Percentiles rank a stretch among this genome's conserved stretches.
Evolutionary conservation across 64 coral and sea anemone genomes (phyloP).

Genomic region (Montipora efflorescens): DNA sequence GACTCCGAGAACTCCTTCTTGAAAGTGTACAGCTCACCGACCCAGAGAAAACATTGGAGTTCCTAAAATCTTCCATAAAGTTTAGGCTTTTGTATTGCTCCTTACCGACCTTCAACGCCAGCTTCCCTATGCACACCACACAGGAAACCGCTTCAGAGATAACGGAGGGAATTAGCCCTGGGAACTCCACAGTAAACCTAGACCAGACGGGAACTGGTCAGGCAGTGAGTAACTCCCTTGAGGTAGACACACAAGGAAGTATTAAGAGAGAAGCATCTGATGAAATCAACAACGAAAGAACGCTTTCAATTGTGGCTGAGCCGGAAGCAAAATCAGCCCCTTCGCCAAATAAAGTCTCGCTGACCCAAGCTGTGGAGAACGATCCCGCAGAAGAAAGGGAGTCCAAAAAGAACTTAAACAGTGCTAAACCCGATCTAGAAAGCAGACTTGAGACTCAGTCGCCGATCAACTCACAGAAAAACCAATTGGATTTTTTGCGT

Average conservation of each 20-base stretch:
- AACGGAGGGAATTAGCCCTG: neutral
- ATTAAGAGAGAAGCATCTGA: neutral
- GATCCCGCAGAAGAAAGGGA: too few relatives aligned
- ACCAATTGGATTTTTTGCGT: too few relatives aligned
- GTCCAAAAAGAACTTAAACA: too few relatives aligned
- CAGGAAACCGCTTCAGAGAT: neutral
- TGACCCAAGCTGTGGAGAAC: too few relatives aligned
- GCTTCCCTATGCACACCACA: neutral
- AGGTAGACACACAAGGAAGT: neutral
- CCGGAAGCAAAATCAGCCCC: too few relatives aligned
- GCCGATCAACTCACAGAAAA: too few relatives aligned
- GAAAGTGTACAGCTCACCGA: neutral
- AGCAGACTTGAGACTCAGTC: too few relatives aligned
- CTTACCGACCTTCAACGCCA: too few relatives aligned
- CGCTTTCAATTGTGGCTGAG: too few relatives aligned
- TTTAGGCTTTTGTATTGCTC: constrained; percentile 6
- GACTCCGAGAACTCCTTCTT: neutral
- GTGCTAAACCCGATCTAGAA: too few relatives aligned
- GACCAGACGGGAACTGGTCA: neutral
- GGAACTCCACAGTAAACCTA: neutral
- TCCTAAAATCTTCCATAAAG: neutral
- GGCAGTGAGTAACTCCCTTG: neutral
- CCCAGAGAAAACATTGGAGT: neutral
- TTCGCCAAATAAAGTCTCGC: too few relatives aligned
- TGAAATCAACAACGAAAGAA: neutral